Evolutionary conservation across 2,888 invertebrate genomes (phyloP).

Genomic region (Ophion obscuratus): DNA sequence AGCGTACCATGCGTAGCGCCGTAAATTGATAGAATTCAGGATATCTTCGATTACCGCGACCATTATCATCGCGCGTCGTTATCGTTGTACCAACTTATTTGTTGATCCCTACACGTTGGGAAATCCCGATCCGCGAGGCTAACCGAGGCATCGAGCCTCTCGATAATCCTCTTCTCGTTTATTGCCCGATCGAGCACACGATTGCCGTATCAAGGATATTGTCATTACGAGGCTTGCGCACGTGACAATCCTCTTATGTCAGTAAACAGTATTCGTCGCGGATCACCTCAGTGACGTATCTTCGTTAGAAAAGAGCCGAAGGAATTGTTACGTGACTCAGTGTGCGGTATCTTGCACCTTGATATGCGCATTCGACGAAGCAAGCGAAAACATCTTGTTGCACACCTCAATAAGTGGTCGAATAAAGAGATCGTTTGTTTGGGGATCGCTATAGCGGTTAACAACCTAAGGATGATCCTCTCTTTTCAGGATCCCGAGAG

Average conservation of each 20-base stretch:
- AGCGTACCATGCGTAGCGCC: no score
- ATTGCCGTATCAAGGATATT: conserved; percentile 10
- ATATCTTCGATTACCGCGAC: neutral
- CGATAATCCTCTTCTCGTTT: conserved; percentile 7
- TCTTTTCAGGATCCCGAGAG: conserved; percentile 1
- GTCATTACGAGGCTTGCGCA: neutral
- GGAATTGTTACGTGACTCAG: no score
- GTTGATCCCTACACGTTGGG: conserved; percentile 11
- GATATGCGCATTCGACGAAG: no score
- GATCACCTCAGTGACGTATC: no score
- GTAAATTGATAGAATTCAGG: neutral
- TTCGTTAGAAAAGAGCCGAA: no score
- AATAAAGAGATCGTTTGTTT: neutral
- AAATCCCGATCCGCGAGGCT: conserved; percentile 76
- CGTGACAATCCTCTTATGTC: neutral
- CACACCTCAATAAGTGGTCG: neutral
- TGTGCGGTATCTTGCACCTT: no score
- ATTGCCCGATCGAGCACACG: conserved; percentile 19
- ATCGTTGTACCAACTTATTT: conserved; percentile 23
- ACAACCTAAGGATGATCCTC: conserved; percentile 1
- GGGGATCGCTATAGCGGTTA: conserved; percentile 8
- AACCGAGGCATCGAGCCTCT: no score
- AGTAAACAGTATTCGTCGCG: no score
- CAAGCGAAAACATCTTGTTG: neutral
- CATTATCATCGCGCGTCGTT: neutral